Evolutionary conservation across 2,113 vertebrate species (phyloP).

Genomic region (Pao palembangensis): DNA sequence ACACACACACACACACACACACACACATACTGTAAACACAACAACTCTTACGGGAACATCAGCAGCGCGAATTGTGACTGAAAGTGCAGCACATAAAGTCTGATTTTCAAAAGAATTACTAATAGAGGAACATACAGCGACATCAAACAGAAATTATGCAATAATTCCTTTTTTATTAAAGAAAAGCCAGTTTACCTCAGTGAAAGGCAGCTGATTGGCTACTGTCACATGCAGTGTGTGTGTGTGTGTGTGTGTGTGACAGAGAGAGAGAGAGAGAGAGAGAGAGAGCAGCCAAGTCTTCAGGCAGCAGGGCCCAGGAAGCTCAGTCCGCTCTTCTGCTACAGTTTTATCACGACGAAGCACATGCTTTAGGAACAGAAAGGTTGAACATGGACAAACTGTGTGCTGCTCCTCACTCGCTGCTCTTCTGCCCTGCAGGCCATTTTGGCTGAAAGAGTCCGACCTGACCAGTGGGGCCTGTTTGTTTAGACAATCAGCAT

Average conservation of each 20-base stretch:
- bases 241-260: neutral
- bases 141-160: too few species aligned
- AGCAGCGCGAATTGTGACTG: too few species aligned
- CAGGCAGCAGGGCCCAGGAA: conserved; percentile 56
- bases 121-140: too few species aligned
- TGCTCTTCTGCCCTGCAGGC: conserved; percentile 3
- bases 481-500: neutral
- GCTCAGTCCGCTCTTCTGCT: conserved; percentile 9
- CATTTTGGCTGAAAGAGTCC: neutral
- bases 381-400: conserved; percentile 42
- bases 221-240: too few species aligned
- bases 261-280: too few species aligned
- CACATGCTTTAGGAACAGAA: conserved; percentile 25
- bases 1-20: too few species aligned
- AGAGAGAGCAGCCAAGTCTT: conserved; percentile 1
- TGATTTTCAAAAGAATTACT: too few species aligned
- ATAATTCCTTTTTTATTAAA: neutral
- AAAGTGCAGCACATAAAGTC: too few species aligned
- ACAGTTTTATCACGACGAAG: conserved; percentile 34
- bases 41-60: too few species aligned
- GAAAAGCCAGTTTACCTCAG: neutral
- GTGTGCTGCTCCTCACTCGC: conserved; percentile 38
- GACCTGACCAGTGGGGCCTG: conserved; percentile 7
- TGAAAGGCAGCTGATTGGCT: neutral
- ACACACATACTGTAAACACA: too few species aligned